Conservation (phyloP, 2,888 invertebrate genomes). For the Apodemia hepburni region DNA sequence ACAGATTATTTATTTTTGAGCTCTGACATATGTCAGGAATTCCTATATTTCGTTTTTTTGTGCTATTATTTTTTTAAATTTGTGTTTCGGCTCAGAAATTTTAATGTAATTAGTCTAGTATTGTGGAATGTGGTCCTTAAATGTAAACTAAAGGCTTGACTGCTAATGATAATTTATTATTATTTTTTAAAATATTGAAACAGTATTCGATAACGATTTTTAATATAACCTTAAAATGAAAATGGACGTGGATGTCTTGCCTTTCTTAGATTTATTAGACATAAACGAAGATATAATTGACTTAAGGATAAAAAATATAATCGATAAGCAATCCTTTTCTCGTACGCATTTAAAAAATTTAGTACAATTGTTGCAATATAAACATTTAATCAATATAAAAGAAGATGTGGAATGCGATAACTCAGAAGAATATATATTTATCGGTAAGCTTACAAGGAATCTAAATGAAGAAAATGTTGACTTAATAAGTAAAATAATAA, state of each 20-base stretch:
- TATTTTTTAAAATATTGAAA: too few relatives aligned
- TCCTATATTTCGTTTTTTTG: too few relatives aligned
- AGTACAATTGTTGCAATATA: constrained; percentile 59
- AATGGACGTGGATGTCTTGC: constrained; percentile 41
- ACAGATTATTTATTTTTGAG: too few relatives aligned
- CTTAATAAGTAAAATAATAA: constrained; percentile 51
- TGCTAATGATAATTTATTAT: too few relatives aligned
- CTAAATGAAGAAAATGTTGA: constrained; percentile 45
- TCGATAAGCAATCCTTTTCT: constrained; percentile 44
- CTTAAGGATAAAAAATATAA: constrained; percentile 50
- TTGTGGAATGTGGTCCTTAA: too few relatives aligned
- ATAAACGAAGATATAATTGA: constrained; percentile 66
- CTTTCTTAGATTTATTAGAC: constrained; percentile 62
- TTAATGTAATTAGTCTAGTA: too few relatives aligned
- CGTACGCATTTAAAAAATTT: constrained; percentile 50
- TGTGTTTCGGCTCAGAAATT: too few relatives aligned
- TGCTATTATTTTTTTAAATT: too few relatives aligned
- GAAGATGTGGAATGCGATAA: constrained; percentile 64
- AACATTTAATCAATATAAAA: constrained; percentile 56
- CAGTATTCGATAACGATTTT: not conserved
- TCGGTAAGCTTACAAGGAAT: constrained; percentile 47
- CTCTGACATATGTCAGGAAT: too few relatives aligned
- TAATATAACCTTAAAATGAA: constrained; percentile 39
- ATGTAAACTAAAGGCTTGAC: too few relatives aligned
- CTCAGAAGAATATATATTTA: constrained; percentile 51